Evolutionary conservation across 35 echinoderm and acorn worm genomes (phyloP), one percentile per base, ranked within the genome.

Genomic region (Acanthaster planci): DNA sequence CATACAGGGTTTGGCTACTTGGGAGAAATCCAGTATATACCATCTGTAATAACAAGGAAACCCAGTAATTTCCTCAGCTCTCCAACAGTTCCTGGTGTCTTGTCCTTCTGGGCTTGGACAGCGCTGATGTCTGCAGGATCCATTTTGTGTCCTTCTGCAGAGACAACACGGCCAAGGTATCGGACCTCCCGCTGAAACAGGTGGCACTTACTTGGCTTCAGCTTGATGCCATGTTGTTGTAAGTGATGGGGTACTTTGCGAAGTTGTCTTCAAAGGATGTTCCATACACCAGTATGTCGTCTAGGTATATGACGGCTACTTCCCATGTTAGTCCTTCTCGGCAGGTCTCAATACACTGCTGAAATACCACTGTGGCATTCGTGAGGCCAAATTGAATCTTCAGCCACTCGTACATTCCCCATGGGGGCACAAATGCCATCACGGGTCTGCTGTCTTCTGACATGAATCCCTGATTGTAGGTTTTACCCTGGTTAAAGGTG

Each of bases 401-500:
- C 12, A 23, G 75, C 16, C 40, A 84, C 40, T 90, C 52, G 26
- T 75, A 90, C 6, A 90, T 0, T 77, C 40, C 5, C 2, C 40
- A 14, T 55, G 87, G 39, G 19, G 56, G 54, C 16, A 59, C 53
- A 44, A 82, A 75, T 2, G 78, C 78, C 18, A 58, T 90, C 40
- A 47, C 72, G 6, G 34, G 60, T 52, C 36, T 38, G 37, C 57
- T 40, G 8, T 32, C 79, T 40, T 90, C 59, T n/a, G 23, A 5
- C 0, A 86, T 86, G 19, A 56, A 90, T 18, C 89, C 89, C 53
- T 90, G 89, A 51, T 90, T 79, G 52, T 90, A 90, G 12, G 89
- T 76, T 86, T 86, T 91, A 19, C 89, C 89, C 53, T 91, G 89
- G 50, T 91, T 76, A 32, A 91, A 21, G 0, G 81, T 90, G 40